Percentiles rank a stretch among this genome's conserved stretches.
These are phyloP conservation scores for Acronicta leporina DNA, from an alignment of 2,888 invertebrate species.

Conservation along the genomic window DNA sequence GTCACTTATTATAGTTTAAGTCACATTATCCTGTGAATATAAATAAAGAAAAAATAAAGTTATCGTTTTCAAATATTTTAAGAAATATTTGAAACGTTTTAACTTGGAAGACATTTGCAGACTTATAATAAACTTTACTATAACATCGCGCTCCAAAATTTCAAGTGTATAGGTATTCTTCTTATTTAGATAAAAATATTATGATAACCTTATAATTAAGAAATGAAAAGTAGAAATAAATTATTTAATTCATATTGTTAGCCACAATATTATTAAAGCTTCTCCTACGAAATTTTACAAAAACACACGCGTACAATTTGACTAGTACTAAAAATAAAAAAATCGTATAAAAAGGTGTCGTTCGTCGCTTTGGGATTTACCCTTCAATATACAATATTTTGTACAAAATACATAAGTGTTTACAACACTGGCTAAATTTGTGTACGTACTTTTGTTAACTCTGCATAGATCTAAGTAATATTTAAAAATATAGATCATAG, in stretches of 20 bases:
- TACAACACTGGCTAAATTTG: not conserved
- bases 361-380: slow-evolving; percentile 40
- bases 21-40: no score
- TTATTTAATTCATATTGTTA: slow-evolving; percentile 42
- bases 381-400: slow-evolving; percentile 47
- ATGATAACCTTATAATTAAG: not conserved
- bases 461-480: no score
- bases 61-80: no score
- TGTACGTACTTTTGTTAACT: not conserved
- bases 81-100: no score
- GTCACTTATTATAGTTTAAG: no score
- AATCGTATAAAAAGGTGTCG: slow-evolving; percentile 54
- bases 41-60: no score
- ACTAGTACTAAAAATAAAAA: slow-evolving; percentile 74
- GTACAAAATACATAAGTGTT: slow-evolving; percentile 48
- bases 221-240: slow-evolving; percentile 32
- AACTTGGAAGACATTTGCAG: no score
- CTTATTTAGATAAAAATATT: not conserved
- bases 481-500: no score
- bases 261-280: slow-evolving; percentile 58
- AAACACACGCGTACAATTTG: slow-evolving; percentile 60
- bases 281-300: slow-evolving; percentile 43
- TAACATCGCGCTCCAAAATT: not conserved
- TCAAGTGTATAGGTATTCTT: not conserved
- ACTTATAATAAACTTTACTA: not conserved